phyloP scores from a whole-genome alignment of 2,888 invertebrate species.

The Agrotis puta region DNA sequence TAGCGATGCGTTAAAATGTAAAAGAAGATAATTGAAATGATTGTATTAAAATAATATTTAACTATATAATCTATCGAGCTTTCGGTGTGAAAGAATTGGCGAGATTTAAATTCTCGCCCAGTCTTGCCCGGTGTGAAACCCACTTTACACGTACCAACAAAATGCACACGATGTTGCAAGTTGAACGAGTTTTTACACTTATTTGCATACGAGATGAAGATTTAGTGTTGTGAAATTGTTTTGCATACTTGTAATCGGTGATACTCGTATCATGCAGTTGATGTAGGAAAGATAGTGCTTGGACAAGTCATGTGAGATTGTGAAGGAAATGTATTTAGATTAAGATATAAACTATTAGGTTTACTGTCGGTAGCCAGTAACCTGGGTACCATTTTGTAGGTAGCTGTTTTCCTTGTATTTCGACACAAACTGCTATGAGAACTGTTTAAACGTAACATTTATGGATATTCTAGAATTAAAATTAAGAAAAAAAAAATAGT shows the following conservation, averaged over 20 bases:
- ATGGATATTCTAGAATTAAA: too few relatives aligned
- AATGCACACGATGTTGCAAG: constrained; percentile 55
- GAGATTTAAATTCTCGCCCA: neutral
- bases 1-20: too few relatives aligned
- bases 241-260: constrained; percentile 40
- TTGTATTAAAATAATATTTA: too few relatives aligned
- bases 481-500: too few relatives aligned
- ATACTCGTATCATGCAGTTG: constrained; percentile 33
- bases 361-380: constrained; percentile 18
- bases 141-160: constrained; percentile 34
- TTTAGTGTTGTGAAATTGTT: constrained; percentile 52
- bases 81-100: neutral
- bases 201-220: constrained; percentile 59
- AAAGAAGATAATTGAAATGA: neutral
- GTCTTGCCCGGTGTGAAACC: neutral
- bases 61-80: neutral
- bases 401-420: constrained; percentile 20
- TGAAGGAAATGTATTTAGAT: neutral
- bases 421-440: constrained; percentile 3
- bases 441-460: neutral
- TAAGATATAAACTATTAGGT: constrained; percentile 26
- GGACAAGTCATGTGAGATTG: constrained; percentile 16
- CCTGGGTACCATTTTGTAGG: neutral
- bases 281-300: constrained; percentile 36
- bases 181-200: constrained; percentile 49